Percentiles rank a stretch among this genome's conserved stretches.
phyloP scores from a whole-genome alignment of 2,797 vertebrate genomes.

The Cynodonichthys magdalenae region DNA sequence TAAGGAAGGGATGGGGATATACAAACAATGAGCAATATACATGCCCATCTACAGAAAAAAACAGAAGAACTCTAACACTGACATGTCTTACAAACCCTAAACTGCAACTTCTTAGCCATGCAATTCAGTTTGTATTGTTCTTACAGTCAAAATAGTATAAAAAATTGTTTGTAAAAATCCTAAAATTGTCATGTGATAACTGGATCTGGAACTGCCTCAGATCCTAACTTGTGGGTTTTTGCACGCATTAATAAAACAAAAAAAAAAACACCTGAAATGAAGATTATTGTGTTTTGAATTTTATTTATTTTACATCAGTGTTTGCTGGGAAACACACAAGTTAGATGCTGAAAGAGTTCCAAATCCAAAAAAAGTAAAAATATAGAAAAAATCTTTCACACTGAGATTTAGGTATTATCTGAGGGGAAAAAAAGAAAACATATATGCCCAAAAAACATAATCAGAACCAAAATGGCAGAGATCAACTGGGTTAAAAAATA shows the following conservation, averaged over 20 bases:
- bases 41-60: constrained; percentile 97
- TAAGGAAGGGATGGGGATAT: constrained; percentile 99
- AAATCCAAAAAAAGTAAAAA: constrained; percentile 79
- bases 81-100: constrained; percentile 99
- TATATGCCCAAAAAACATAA: constrained; percentile 71
- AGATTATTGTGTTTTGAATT: background rate
- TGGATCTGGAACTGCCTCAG: constrained; percentile 89
- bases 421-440: constrained; percentile 37
- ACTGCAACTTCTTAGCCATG: constrained; percentile 99
- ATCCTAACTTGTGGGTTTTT: constrained; percentile 78
- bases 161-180: constrained; percentile 60
- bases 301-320: background rate
- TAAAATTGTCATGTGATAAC: constrained; percentile 61
- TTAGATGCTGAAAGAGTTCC: constrained; percentile 88
- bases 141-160: constrained; percentile 61
- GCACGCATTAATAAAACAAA: background rate
- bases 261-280: background rate
- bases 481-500: constrained; percentile 61
- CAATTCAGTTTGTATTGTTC: constrained; percentile 81
- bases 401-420: constrained; percentile 67
- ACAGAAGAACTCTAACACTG: constrained; percentile 99
- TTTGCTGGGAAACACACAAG: constrained; percentile 58
- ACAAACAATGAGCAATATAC: constrained; percentile 99
- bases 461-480: constrained; percentile 66
- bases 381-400: constrained; percentile 78